Base-by-base conservation (phyloP, 2,797 vertebrate genomes). In the Nasua narica region DNA sequence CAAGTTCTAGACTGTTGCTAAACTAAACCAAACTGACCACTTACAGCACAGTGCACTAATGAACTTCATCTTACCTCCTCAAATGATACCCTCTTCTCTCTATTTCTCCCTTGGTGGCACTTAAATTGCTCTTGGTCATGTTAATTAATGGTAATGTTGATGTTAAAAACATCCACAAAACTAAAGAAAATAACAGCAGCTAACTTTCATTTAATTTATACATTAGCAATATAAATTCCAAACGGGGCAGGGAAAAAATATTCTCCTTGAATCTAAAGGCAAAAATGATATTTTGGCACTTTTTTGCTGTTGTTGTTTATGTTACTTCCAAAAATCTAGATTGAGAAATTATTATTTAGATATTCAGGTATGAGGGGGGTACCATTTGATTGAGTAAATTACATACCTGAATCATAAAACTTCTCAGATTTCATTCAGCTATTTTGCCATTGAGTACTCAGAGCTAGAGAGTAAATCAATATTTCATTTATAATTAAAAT, bases 401-500 rank as follows among this genome's bases (percentile, higher is more conserved):
- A 46, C 2, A 27, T 78, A 48, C 54, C 25, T 60, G 1, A 81
- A 37, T 72, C 72, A 62, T 37, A 32, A 77, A 60, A 1, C 1
- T 74, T 83, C 82, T 89, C 35, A 62, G 32, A 48, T 89, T 62
- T 56, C 27, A 58, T 91, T 62, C 13, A 35, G 12, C 14, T 69
- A 48, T 91, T 94, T 95, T 88, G 46, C 50, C 56, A 67, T 70
- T 91, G 37, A 87, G 46, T 86, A 11, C 0, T 85, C 76, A 96
- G 12, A 54, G 7, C 19, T 69, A 40, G 56, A 94, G 25, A 74
- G 67, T 46, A 92, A 95, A 56, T 23, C 67, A 40, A 9, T 67
- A 82, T 86, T 95, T 95, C 37, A 25, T 91, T 94, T 96, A 83
- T 82, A 90, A 96, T 96, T 91, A 37, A 96, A 91, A 92, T 93